Evolutionary conservation across 2,113 vertebrate genomes (phyloP).

Genomic region (Osmerus mordax): DNA sequence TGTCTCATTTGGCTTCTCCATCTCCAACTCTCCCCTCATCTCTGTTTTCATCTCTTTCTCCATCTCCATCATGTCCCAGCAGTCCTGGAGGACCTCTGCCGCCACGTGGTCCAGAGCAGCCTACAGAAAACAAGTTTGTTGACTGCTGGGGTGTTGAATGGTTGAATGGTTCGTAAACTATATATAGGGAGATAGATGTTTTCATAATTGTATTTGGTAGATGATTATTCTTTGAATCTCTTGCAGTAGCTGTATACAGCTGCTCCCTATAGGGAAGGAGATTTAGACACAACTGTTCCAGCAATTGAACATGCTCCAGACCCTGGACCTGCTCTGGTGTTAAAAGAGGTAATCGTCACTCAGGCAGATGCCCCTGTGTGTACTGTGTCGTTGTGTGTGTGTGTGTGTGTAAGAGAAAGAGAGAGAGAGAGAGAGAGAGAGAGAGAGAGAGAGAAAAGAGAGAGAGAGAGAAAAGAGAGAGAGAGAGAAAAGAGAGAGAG

Average conservation of each 20-base stretch:
- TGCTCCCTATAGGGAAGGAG: no score
- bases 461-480: neutral
- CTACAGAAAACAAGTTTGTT: neutral
- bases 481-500: neutral
- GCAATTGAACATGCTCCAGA: neutral
- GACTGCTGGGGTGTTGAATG: neutral
- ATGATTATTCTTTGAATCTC: no score
- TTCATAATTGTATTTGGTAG: no score
- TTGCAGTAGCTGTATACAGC: no score
- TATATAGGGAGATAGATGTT: conserved; percentile 1
- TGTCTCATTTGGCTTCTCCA: conserved; percentile 23
- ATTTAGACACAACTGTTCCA: no score
- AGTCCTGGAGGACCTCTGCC: conserved; percentile 40
- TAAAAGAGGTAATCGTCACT: neutral
- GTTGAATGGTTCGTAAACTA: neutral
- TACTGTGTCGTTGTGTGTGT: neutral
- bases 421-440: neutral
- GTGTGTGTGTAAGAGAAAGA: neutral
- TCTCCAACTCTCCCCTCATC: neutral
- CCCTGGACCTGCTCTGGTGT: neutral
- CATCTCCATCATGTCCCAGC: conserved; percentile 39
- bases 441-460: neutral
- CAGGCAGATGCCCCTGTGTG: neutral
- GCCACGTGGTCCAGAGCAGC: conserved; percentile 27
- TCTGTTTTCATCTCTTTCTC: neutral